Evolutionary conservation across 53 echinoderm and acorn worm genomes (phyloP), one percentile per base, ranked within the genome.

Genomic region (Arbacia lixula): DNA sequence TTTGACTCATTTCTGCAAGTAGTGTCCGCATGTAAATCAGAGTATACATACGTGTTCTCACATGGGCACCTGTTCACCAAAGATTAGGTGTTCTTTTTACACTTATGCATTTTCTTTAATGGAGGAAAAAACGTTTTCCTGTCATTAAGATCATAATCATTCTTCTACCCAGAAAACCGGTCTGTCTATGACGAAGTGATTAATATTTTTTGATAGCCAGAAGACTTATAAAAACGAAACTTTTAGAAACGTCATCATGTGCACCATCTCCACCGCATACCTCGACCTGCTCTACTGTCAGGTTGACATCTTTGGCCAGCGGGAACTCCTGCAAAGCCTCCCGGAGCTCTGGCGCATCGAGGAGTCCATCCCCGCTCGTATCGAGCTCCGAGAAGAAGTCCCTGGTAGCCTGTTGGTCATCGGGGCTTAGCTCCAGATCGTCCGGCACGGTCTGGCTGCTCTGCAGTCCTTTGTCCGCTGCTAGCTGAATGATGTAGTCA

Each of bases 401-500:
- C 21, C 37, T 19, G 6, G 25, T 53, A 26, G 28, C 68, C 27
- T 71, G 86, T 62, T 83, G 43, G 37, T 81, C 68, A 6, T 52
- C 84, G 38, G 61, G 41, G 53, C 38, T 73, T 76, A 86, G 40
- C 61, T 67, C 61, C 53, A 87, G 40, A 67, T 85, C 46, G 49
- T 94, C 88, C 43, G 90, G 58, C 57, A 94, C 62, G 69, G 91
- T 79, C 36, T 67, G 49, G 88, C 91, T 39, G 57, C 71, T 49
- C 63, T 92, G 41, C 21, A 73, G 88, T 27, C 90, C 91, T 20
- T 53, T 24, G 60, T 82, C 60, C 42, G 51, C n/a, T 6, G 93
- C 93, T 20, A 93, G 27, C 16, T 81, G 32, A 60, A 71, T 85
- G 40, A 93, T 64, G 83, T 86, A 91, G 33, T 91, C 85, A 27